Evolutionary conservation across 1,140 invertebrate genomes (phyloP), one percentile per base, ranked within the genome.

Genomic region (Dryas iulia): DNA sequence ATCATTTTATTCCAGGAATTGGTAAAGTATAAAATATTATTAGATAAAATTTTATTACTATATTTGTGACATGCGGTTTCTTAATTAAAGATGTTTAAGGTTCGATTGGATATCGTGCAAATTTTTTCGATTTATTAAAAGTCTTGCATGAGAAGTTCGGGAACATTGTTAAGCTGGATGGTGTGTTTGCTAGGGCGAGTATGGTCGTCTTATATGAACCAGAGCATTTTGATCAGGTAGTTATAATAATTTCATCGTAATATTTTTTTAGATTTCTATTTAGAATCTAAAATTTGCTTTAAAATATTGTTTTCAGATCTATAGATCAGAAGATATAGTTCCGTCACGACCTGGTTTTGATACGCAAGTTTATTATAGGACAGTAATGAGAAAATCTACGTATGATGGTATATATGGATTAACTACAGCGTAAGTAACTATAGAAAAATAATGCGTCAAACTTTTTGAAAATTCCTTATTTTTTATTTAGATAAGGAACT

Each of bases 161-260:
- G 6, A 60, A 67, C 2, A 61, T 89, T 10, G 81, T 87, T 14
- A 87, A 81, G 70, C 25, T 87, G 31, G 76, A 85, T 5, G 84
- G 82, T 6, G 47, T 86, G 18, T 78, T 82, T 23, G 68, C 79
- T 8, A 81, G 84, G 72, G 77, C 79, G 0, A 69, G 63, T 35
- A 76, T 83, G 72, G 76, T 89, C 24, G 52, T 89, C 11, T 62
- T 87, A 25, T 89, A 80, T 68, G 69, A 87, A 25, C 86, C 87
- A 10, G 80, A 86, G 18, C 73, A 86, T 69, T 86, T 73, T 69
- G 81, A 87, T 21, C 80, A 89, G 80, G 87, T 89, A 75, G 18
- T 7, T 54, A 39, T 39, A 18, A 5, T 21, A 8, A n/a, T 47
- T 1, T 39, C 14, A n/a, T 0, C 21, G 21, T n/a, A 0, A 2